A percentile compares a stretch with the other conserved stretches of the same genome.
These are phyloP conservation scores for Crepidodera aurea DNA, from an alignment of 2,888 invertebrate genomes.

Conservation along the genomic window DNA sequence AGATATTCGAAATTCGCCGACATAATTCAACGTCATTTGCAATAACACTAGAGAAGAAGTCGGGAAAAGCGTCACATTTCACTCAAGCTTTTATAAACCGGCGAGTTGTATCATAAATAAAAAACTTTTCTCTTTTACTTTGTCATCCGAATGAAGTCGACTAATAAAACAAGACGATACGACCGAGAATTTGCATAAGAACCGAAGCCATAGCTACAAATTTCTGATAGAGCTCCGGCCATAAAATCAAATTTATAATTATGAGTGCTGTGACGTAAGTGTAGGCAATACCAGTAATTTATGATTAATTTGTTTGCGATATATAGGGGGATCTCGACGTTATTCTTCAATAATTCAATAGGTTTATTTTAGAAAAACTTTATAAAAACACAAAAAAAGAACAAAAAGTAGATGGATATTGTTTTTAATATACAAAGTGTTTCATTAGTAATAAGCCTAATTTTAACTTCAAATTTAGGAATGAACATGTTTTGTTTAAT, in stretches of 20 bases:
- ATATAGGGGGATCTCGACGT: slow-evolving; percentile 17
- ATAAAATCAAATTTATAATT: slow-evolving; percentile 56
- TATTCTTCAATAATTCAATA: slow-evolving; percentile 4
- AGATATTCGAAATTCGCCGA: neutral
- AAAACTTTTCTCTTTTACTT: slow-evolving; percentile 39
- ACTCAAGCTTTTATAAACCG: slow-evolving; percentile 28
- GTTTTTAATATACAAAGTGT: too few species aligned
- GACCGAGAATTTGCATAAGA: slow-evolving; percentile 50
- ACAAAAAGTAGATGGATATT: too few species aligned
- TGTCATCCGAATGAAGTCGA: slow-evolving; percentile 42
- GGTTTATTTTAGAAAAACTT: too few species aligned
- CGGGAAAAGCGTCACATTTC: slow-evolving; percentile 29
- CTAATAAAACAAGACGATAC: slow-evolving; percentile 47
- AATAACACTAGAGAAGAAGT: slow-evolving; percentile 20
- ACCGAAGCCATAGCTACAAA: slow-evolving; percentile 48
- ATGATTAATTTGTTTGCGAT: slow-evolving; percentile 54
- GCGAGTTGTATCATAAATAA: slow-evolving; percentile 42
- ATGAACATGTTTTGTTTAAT: too few species aligned
- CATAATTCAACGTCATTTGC: slow-evolving; percentile 26
- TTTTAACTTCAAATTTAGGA: too few species aligned
- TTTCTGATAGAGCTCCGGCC: slow-evolving; percentile 51
- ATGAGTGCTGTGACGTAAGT: slow-evolving; percentile 52
- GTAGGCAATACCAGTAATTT: slow-evolving; percentile 52
- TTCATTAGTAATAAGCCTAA: too few species aligned
- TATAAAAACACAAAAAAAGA: too few species aligned